Base-by-base conservation (phyloP, 2,797 vertebrate species). In the Coracias cyanogaster region DNA sequence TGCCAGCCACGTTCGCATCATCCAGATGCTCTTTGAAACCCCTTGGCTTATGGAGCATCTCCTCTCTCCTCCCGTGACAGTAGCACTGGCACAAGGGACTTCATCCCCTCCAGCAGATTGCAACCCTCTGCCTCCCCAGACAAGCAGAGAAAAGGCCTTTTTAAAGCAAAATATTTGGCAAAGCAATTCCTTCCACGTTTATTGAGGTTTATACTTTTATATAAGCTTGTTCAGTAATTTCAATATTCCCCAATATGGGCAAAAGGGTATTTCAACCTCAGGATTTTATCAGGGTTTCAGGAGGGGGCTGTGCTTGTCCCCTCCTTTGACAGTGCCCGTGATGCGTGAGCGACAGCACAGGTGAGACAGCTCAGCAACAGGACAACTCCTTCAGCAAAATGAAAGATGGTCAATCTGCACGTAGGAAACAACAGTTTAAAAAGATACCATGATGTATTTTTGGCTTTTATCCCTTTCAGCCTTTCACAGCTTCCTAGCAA, bases 161-260 rank as follows among this genome's bases (percentile, higher is more conserved):
- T 65, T 28, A 91, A 90, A 90, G 55, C 19, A 65, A 85, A 77
- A 39, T 61, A 22, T 67, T 86, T 45, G 65, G 39, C 49, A 91
- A 90, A 58, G 35, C 25, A 76, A 65, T 9, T 51, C 26, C 46
- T 90, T 60, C 21, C 73, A 92, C 15, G 31, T 73, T 82, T 79
- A 79, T 1, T 37, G 21, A 26, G 24, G 9, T 45, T 86, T 84
- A 73, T 37, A 26, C 46, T 80, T 89, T 54, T 41, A 81, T 29
- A 43, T 57, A 86, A 72, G 65, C 45, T 78, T 82, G 58, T 54
- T 93, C 25, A 60, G 49, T n/a, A 65, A 29, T 35, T 61, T 89
- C n/a, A 41, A 2, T 65, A 41, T 79, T 58, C 31, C 8, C n/a
- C 21, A 73, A 16, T 2, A 9, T 22, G 9, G 29, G 25, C 15